phyloP scores from a whole-genome alignment of 2,113 vertebrate genomes.

The Hymenochirus boettgeri region DNA sequence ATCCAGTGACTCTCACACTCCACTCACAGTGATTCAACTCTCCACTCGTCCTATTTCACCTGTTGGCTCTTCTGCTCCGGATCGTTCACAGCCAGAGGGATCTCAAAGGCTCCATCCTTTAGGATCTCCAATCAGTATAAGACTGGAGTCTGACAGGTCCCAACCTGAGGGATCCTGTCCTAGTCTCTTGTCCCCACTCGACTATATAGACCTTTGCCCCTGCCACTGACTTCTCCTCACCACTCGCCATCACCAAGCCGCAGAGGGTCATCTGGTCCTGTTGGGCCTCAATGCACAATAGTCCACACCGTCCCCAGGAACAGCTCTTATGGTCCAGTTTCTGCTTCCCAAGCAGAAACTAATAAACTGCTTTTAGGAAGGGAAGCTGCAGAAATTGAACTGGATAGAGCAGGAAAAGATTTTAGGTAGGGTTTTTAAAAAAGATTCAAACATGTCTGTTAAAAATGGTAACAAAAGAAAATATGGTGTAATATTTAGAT shows the following conservation, averaged over 20 bases:
- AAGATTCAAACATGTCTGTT: too few species aligned
- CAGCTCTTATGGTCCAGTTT: constrained; percentile 44
- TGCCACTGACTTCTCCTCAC: constrained; percentile 17
- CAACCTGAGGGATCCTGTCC: constrained; percentile 44
- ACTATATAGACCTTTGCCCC: constrained; percentile 16
- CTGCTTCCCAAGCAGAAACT: constrained; percentile 37
- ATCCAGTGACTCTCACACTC: constrained; percentile 24
- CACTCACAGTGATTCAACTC: background rate
- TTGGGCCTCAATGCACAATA: background rate
- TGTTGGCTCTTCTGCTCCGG: constrained; percentile 40
- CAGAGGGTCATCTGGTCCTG: constrained; percentile 18
- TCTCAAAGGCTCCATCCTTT: constrained; percentile 3
- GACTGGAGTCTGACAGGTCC: constrained; percentile 31
- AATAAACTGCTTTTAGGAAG: constrained; percentile 5
- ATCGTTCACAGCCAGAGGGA: constrained; percentile 29
- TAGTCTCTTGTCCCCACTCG: constrained; percentile 34
- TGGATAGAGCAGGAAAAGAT: constrained; percentile 12
- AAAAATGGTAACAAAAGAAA: too few species aligned
- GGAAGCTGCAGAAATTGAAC: background rate
- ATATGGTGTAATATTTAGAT: too few species aligned
- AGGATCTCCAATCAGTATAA: constrained; percentile 22
- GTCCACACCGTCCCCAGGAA: constrained; percentile 36
- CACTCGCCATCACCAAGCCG: constrained; percentile 2
- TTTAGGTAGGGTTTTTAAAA: constrained; percentile 15
- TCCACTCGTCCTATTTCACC: constrained; percentile 47